Evolutionary conservation across 2,888 invertebrate genomes (phyloP).

Genomic region (Plagodis pulveraria): DNA sequence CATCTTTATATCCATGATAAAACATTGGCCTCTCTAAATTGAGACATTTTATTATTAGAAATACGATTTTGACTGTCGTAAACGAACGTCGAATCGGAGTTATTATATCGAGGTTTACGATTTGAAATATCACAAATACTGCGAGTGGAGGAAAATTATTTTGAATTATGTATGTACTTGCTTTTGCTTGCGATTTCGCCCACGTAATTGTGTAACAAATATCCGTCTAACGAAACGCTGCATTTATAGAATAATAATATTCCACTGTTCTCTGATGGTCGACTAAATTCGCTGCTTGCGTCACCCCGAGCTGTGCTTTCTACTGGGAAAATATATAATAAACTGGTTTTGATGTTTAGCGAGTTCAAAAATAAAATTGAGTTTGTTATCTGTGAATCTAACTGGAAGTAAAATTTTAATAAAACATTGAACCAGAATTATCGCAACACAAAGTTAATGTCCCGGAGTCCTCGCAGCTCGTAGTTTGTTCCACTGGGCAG

Average conservation of each 20-base stretch:
- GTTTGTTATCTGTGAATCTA: too few relatives aligned
- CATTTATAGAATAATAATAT: not conserved
- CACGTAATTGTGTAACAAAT: constrained; percentile 13
- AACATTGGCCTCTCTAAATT: constrained; percentile 78
- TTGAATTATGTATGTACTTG: constrained; percentile 19
- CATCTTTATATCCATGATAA: constrained; percentile 74
- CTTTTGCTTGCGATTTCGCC: not conserved
- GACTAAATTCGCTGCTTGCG: too few relatives aligned
- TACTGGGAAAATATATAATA: too few relatives aligned
- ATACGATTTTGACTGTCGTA: constrained; percentile 81
- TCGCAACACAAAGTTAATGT: constrained; percentile 8
- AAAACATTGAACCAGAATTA: not conserved
- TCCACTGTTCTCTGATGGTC: too few relatives aligned
- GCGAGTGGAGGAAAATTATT: constrained; percentile 30
- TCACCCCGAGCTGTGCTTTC: too few relatives aligned
- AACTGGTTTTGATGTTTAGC: too few relatives aligned
- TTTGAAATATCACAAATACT: constrained; percentile 68
- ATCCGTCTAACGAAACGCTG: not conserved
- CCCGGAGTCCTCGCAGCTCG: not conserved
- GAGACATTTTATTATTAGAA: constrained; percentile 83
- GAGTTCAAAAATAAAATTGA: too few relatives aligned
- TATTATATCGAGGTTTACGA: constrained; percentile 77
- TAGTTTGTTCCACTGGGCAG: constrained; percentile 46
- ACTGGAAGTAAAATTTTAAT: too few relatives aligned
- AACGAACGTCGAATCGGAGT: constrained; percentile 68